Evolutionary conservation across 2,888 invertebrate species (phyloP).

Genomic region (Oxytorus armatus): DNA sequence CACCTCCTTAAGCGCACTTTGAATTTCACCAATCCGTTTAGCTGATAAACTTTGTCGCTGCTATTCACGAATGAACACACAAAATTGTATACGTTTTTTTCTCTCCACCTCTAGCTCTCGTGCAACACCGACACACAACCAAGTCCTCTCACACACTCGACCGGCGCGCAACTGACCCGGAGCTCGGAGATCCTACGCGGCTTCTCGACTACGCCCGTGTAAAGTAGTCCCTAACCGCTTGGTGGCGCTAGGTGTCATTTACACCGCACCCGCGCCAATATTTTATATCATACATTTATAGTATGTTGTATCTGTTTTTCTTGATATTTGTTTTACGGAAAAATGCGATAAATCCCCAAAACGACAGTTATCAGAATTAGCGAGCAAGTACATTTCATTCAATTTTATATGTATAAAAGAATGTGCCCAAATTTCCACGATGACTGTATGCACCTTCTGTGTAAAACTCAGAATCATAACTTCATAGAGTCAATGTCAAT

Average conservation of each 20-base stretch:
- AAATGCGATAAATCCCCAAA: too few relatives aligned
- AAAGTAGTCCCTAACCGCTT: conserved; percentile 75
- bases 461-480: too few relatives aligned
- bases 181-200: conserved; percentile 67
- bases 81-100: conserved; percentile 53
- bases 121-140: conserved; percentile 37
- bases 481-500: too few relatives aligned
- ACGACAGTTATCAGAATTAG: too few relatives aligned
- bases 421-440: too few relatives aligned
- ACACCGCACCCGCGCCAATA: not conserved
- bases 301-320: not conserved
- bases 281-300: not conserved
- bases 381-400: too few relatives aligned
- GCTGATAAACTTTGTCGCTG: conserved; percentile 68
- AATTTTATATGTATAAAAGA: too few relatives aligned
- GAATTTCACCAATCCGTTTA: conserved; percentile 78
- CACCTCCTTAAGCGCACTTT: conserved; percentile 72
- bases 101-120: conserved; percentile 24
- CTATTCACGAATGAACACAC: conserved; percentile 66
- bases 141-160: conserved; percentile 78
- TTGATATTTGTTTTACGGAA: too few relatives aligned
- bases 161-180: conserved; percentile 83
- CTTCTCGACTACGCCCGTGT: conserved; percentile 76
- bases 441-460: too few relatives aligned
- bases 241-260: conserved; percentile 34